These are phyloP conservation scores for Drosophila niveifrons DNA, from an alignment of 2,888 invertebrate species.

Conservation along the genomic window DNA sequence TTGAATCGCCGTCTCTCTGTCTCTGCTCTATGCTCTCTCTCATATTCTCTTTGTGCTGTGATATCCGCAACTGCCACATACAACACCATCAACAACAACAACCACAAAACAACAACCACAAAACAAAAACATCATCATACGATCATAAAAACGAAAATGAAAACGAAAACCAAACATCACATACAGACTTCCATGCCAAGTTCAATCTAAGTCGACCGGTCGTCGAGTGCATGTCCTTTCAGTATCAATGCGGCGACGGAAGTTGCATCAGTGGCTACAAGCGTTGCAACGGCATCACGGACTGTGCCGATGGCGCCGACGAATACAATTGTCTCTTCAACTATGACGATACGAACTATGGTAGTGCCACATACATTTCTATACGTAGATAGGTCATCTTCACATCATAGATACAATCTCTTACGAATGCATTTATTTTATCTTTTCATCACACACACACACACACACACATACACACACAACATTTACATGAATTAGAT, in stretches of 20 bases:
- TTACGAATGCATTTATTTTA: conserved; percentile 32
- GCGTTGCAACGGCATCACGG: conserved; percentile 87
- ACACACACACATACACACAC: conserved; percentile 22
- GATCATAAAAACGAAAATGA: neutral
- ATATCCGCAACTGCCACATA: conserved; percentile 31
- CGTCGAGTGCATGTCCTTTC: conserved; percentile 84
- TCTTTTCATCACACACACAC: conserved; percentile 38
- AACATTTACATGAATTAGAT: conserved; percentile 13
- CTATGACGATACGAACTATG: conserved; percentile 84
- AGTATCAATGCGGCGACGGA: conserved; percentile 89
- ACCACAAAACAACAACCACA: conserved; percentile 32
- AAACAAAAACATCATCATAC: conserved; percentile 30
- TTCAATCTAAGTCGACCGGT: conserved; percentile 81
- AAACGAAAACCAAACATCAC: conserved; percentile 3
- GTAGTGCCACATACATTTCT: conserved; percentile 45
- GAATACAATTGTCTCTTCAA: conserved; percentile 87
- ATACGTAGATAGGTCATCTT: conserved; percentile 1
- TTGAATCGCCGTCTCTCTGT: conserved; percentile 36
- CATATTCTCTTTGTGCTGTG: conserved; percentile 28
- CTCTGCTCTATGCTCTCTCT: conserved; percentile 28
- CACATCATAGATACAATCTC: conserved; percentile 1
- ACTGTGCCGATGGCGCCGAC: conserved; percentile 88
- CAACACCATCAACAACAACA: conserved; percentile 24
- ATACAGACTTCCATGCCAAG: conserved; percentile 80
- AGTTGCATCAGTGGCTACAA: conserved; percentile 88